Percentiles rank a stretch among this genome's conserved stretches.
phyloP scores from a whole-genome alignment of 1,140 invertebrate genomes.

The Brevipalpus yothersi region DNA sequence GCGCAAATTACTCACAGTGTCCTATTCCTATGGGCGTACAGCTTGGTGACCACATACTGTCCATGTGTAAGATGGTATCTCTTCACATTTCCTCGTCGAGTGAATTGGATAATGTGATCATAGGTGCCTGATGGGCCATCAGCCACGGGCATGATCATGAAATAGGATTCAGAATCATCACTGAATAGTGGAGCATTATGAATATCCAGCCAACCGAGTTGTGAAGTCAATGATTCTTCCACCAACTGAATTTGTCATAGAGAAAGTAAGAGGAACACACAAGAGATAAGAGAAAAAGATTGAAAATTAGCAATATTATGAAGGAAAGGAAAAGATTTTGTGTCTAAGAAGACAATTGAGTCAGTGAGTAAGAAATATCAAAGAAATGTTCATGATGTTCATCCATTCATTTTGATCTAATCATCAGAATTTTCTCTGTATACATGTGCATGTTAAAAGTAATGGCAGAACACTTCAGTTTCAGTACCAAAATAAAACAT shows the following conservation, averaged over 20 bases:
- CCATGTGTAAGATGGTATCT: slow-evolving; percentile 36
- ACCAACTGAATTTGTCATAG: background rate
- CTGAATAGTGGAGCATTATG: slow-evolving; percentile 24
- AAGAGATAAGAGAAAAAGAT: background rate
- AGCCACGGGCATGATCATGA: slow-evolving; percentile 32
- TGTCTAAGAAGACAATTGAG: background rate
- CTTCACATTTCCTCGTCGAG: slow-evolving; percentile 11
- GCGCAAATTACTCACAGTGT: slow-evolving; percentile 29
- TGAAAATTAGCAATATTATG: background rate
- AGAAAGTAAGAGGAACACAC: background rate
- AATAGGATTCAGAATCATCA: slow-evolving; percentile 17
- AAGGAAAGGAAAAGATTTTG: background rate
- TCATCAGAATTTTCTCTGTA: no score
- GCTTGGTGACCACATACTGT: slow-evolving; percentile 44
- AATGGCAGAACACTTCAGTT: no score
- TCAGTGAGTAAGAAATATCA: no score
- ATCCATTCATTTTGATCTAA: no score
- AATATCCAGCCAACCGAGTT: slow-evolving; percentile 40
- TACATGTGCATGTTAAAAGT: no score
- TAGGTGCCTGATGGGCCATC: slow-evolving; percentile 27
- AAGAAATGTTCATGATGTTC: no score
- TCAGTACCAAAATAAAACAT: no score
- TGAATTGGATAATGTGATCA: slow-evolving; percentile 28
- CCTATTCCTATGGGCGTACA: slow-evolving; percentile 47
- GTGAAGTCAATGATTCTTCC: slow-evolving; percentile 11